Base-by-base conservation (phyloP, 2,113 vertebrate genomes). In the Guaruba guarouba region DNA sequence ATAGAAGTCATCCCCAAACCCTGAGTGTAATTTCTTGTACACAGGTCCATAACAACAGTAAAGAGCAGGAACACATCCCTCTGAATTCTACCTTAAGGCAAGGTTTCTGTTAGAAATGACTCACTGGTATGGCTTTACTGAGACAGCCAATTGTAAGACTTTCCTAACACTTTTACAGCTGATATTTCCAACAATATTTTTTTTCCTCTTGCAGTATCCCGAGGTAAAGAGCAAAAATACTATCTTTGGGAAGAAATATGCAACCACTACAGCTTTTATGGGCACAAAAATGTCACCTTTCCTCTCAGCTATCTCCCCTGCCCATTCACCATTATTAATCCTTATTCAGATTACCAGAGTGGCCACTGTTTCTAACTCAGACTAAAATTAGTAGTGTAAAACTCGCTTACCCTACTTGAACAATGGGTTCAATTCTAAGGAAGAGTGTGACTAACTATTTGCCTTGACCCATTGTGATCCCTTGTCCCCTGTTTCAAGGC, bases 361-460 rank as follows among this genome's bases (percentile, higher is more conserved):
- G 49, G 55, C 66, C 71, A 82, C 41, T 23, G 49, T 69, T 95
- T 62, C 69, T 37, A 80, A 52, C 0, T 1, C 66, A 55, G 68
- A 37, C 63, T 81, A 74, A 90, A 90, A 93, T 82, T 23, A 90
- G 68, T 27, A 17, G 43, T 48, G 76, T 49, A 91, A 91, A 90
- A 70, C 64, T 84, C 51, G 29, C 81, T 81, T 55, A 74, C 35
- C 43, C 48, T 63, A 9, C 62, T 28, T 8, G 7, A 81, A 85
- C 84, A 94, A 70, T 33, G 73, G 68, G n/a, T 48, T 77, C 52
- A 46, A 10, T 88, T 86, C 68, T 48, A 39, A 68, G 61, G 74
- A 52, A n/a, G 35, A 94, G 27, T 62, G 87, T 68, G 68, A 95
- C 86, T 84, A 73, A 91, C 82, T 90, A 17, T 83, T 78, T 88